Evolutionary conservation across 2,113 vertebrate species (phyloP), one percentile per base, ranked within the genome.

Genomic region (Eupsittula cactorum): DNA sequence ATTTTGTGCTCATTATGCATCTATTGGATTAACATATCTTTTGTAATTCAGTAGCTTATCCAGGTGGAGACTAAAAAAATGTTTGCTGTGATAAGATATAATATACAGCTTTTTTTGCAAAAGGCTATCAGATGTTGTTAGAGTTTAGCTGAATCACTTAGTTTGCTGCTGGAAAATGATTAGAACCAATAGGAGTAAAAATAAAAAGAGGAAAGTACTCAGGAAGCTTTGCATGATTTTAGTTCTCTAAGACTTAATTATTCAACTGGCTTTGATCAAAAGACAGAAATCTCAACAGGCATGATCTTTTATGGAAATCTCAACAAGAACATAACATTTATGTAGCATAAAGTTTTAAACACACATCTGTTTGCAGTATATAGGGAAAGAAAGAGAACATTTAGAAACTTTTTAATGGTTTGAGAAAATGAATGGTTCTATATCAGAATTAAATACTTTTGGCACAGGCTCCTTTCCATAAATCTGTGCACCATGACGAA

Each of bases 321-420:
- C 53, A 74, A n/a, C 37, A 88, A n/a, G 28, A 9, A 70, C 21
- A 49, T 97, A 62, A 90, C n/a, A 9, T 52, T 85, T 69, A 53
- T 69, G 57, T 18, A 52, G 13, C 39, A 74, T n/a, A 23, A 82
- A 70, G 9, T 91, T 91, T 94, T 94, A 96, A 96, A 70, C 70
- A 94, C n/a, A 64, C 37, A 87, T 88, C 63, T 80, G 67, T 89
- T 95, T 90, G 57, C 47, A 92, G 33, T 74, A 46, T 20, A 42
- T 39, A 33, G 15, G 49, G 23, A 73, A 65, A 71, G 39, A 70
- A 82, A 81, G 20, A 17, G 21, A 82, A 80, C 10, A 57, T 57
- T 69, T 50, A 62, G 31, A 49, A 95, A 59, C 17, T 52, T 64
- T 77, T 28, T 29, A 79, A 80, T 69, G 33, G 6, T 64, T 82